Evolutionary conservation across 2,888 invertebrate genomes (phyloP).

Genomic region (Endotricha flammealis): DNA sequence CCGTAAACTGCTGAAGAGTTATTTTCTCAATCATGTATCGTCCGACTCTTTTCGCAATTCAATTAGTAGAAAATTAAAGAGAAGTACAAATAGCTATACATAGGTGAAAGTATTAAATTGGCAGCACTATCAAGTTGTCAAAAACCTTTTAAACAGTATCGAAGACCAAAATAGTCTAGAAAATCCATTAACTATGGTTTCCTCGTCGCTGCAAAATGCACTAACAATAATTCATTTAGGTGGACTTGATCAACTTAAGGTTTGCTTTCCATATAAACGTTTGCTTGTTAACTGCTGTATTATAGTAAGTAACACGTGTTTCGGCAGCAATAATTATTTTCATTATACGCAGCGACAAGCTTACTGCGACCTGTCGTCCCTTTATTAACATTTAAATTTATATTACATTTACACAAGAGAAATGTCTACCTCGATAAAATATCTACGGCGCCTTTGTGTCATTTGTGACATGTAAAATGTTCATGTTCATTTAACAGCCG

Average conservation of each 20-base stretch:
- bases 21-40: too few species aligned
- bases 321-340: conserved; percentile 50
- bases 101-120: conserved; percentile 47
- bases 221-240: conserved; percentile 13
- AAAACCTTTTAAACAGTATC: conserved; percentile 68
- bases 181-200: conserved; percentile 56
- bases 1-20: too few species aligned
- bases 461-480: conserved; percentile 46
- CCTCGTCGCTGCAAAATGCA: conserved; percentile 15
- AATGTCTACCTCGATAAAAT: conserved; percentile 52
- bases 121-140: conserved; percentile 52
- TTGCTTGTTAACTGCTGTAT: conserved; percentile 33
- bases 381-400: conserved; percentile 65
- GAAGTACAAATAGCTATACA: too few species aligned
- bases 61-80: too few species aligned
- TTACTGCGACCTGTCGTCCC: conserved; percentile 52
- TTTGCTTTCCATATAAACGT: conserved; percentile 26
- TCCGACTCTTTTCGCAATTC: too few species aligned
- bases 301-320: conserved; percentile 46
- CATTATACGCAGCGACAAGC: conserved; percentile 46
- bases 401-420: conserved; percentile 53
- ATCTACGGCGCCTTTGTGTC: conserved; percentile 48
- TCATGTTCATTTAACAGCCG: conserved; percentile 24
- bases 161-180: conserved; percentile 52
- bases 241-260: conserved; percentile 19